These are phyloP conservation scores for Spodoptera exigua DNA, from an alignment of 2,888 invertebrate genomes.

Conservation along the genomic window DNA sequence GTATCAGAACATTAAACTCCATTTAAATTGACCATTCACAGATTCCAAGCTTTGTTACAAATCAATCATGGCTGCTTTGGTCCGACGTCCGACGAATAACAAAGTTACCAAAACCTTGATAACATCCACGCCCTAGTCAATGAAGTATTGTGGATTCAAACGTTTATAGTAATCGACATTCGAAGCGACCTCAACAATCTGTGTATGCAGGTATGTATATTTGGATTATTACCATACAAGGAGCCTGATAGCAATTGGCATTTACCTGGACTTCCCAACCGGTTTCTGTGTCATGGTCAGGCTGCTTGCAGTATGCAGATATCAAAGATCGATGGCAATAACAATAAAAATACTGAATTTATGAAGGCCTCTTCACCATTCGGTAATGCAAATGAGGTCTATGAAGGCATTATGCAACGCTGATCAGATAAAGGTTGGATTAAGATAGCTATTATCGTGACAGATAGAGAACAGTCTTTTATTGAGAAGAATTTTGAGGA, in stretches of 20 bases:
- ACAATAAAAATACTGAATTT: constrained; percentile 52
- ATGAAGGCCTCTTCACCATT: constrained; percentile 37
- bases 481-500: too few species aligned
- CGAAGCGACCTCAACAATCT: constrained; percentile 9
- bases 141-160: constrained; percentile 45
- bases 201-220: constrained; percentile 17
- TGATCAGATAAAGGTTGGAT: constrained; percentile 30
- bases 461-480: constrained; percentile 13
- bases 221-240: constrained; percentile 14
- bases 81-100: constrained; percentile 12
- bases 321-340: constrained; percentile 48
- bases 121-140: constrained; percentile 51
- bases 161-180: constrained; percentile 26
- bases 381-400: constrained; percentile 28
- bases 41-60: constrained; percentile 11
- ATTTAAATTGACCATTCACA: not conserved
- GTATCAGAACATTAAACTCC: too few species aligned
- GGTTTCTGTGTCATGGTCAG: constrained; percentile 51
- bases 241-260: constrained; percentile 27
- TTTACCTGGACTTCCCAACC: constrained; percentile 10
- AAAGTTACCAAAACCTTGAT: constrained; percentile 25
- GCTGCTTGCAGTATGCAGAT: constrained; percentile 43
- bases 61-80: constrained; percentile 8
- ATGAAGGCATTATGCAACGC: constrained; percentile 36
- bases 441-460: constrained; percentile 18